Evolutionary conservation across 2,113 vertebrate genomes (phyloP), one percentile per base, ranked within the genome.

Genomic region (Sturnus vulgaris): DNA sequence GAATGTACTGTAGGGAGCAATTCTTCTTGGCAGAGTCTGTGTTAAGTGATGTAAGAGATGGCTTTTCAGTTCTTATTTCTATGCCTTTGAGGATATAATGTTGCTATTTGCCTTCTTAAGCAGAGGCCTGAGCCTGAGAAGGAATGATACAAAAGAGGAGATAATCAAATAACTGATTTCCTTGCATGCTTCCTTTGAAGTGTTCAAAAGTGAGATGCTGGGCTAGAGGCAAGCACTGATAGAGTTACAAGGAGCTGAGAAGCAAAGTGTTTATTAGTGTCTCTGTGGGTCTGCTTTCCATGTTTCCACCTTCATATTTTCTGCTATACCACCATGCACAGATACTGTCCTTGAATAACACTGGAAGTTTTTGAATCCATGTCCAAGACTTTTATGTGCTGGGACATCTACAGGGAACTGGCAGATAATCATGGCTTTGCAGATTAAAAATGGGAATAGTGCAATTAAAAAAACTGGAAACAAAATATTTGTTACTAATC

Each of bases 1-100:
- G 39, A 83, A 81, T 47, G 40, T 92, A 59, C 92, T 61, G 77
- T 39, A 73, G 77, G 72, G 78, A 95, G 83, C 90, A 87, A 64
- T 71, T 65, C 61, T 85, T 92, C 68, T 95, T 96, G 92, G 94
- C 95, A 92, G 73, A 63, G n/a, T 25, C 86, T 84, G 20, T 25
- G 49, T 71, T 78, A 92, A 86, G 81, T 94, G 94, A 92, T 84
- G 95, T 95, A 94, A 96, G 76, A 80, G 78, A 77, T 44, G 64
- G 47, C 39, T 93, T 92, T 91, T 84, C 49, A 86, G 77, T 72
- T 94, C 94, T 86, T 92, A 73, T 73, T 94, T 93, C 96, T 78
- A 7, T 66, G 71, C 88, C 79, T 93, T 92, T 88, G 95, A 91
- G 86, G 65, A 73, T 94, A 92, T 71, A 91, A 60, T 68, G 47